Evolutionary conservation across 2,113 vertebrate genomes (phyloP), one percentile per base, ranked within the genome.

Genomic region (Smithornis capensis): DNA sequence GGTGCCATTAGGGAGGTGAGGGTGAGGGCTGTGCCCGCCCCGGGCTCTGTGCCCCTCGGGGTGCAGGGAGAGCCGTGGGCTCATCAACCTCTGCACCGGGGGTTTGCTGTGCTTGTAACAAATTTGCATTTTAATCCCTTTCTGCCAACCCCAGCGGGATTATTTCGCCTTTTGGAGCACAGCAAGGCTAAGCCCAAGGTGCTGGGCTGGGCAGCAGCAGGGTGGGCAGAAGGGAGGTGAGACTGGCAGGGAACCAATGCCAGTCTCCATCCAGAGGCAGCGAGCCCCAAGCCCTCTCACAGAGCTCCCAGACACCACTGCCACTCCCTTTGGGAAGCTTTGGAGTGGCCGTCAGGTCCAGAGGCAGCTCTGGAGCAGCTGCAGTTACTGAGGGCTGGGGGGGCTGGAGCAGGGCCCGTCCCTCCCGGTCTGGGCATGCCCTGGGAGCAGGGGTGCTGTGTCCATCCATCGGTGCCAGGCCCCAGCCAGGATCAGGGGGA

Each of bases 341-440:
- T 62, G 35, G 3, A 2, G 8, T 19, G 38, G 22, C 29, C 3
- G 0, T 5, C 29, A 0, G 9, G 7, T 33, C 42, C 55, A 4
- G 12, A 29, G 60, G 35, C 16, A 7, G 37, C 45, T 56, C 35
- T 59, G 14, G 40, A 31, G 28, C 6, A 4, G 38, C 38, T 64
- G 86, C 35, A 12, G 31, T 5, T 2, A 2, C 19, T 24, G 0
- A 9, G 3, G 57, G 57, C 21, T 31, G 0, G 40, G 2, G 35
- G 35, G 37, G 67, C n/a, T 47, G 67, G 13, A 37, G 67, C 76
- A 10, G 7, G 49, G 50, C 42, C 52, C 7, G 0, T 2, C 49
- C 0, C 13, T 49, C 47, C 13, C 19, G 25, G 2, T 24, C 1
- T 4, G 4, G 55, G 28, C 31, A 2, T 9, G 37, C 3, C 0